These are phyloP conservation scores for Apoderus coryli DNA, from an alignment of 2,888 invertebrate genomes.

Conservation along the genomic window DNA sequence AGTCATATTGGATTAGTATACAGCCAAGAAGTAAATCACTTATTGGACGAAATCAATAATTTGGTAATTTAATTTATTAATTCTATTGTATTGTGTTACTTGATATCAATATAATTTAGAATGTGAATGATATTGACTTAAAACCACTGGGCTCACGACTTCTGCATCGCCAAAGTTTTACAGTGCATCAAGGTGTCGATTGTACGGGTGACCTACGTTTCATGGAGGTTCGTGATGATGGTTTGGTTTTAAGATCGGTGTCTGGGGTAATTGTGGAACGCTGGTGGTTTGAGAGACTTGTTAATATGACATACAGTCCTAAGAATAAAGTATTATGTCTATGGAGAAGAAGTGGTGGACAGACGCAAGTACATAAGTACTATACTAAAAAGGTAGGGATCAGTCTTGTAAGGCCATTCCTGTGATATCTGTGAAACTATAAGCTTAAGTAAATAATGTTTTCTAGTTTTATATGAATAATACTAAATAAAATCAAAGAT, in stretches of 20 bases:
- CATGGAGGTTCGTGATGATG: slow-evolving; percentile 94
- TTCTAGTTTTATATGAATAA: no score
- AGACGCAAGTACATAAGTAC: slow-evolving; percentile 94
- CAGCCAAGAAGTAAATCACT: slow-evolving; percentile 93
- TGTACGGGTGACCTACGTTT: slow-evolving; percentile 73
- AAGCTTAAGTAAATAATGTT: no score
- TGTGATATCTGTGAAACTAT: no score
- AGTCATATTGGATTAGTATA: slow-evolving; percentile 96
- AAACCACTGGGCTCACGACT: slow-evolving; percentile 91
- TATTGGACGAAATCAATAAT: slow-evolving; percentile 87
- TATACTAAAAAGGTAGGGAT: slow-evolving; percentile 86
- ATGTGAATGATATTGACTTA: slow-evolving; percentile 94
- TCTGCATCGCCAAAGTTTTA: slow-evolving; percentile 93
- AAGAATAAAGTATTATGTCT: slow-evolving; percentile 95
- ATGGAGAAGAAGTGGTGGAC: slow-evolving; percentile 89
- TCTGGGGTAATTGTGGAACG: slow-evolving; percentile 80
- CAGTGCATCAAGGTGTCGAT: slow-evolving; percentile 92
- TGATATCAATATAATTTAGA: slow-evolving; percentile 39
- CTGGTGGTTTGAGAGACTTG: slow-evolving; percentile 98
- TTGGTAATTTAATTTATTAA: slow-evolving; percentile 50
- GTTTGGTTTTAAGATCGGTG: slow-evolving; percentile 67
- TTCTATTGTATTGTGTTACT: not conserved
- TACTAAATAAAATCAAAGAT: no score
- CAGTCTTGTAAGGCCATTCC: no score
- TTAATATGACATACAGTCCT: slow-evolving; percentile 99